Evolutionary conservation across 2,797 vertebrate genomes (phyloP).

Genomic region (Danio tinwini): DNA sequence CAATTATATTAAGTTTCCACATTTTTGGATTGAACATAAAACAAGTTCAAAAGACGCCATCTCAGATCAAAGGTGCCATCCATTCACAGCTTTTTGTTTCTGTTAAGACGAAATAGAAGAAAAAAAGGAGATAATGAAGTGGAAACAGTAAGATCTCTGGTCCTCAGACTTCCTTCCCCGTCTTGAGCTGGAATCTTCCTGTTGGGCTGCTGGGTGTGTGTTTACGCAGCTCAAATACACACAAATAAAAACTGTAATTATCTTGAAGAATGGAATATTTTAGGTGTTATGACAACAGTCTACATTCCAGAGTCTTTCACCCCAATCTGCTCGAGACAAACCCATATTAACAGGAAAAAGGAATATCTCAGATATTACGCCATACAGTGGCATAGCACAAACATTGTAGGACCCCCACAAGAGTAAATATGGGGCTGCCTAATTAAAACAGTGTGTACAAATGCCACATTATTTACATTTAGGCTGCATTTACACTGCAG

Average conservation of each 20-base stretch:
- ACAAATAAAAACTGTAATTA: constrained; percentile 35
- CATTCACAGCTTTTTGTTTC: constrained; percentile 43
- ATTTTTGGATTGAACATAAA: too few relatives aligned
- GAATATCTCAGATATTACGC: too few relatives aligned
- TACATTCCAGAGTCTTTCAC: constrained; percentile 42
- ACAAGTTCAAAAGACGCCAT: constrained; percentile 31
- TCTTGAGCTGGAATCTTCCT: constrained; percentile 43
- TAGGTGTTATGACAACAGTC: constrained; percentile 46
- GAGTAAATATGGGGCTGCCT: too few relatives aligned
- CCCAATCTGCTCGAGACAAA: constrained; percentile 8
- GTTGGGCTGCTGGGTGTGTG: constrained; percentile 30
- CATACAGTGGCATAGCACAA: too few relatives aligned
- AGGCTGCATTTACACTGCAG: too few relatives aligned
- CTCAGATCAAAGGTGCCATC: constrained; percentile 39
- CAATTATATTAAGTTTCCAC: too few relatives aligned
- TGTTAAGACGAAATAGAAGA: constrained; percentile 53
- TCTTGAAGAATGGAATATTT: constrained; percentile 30
- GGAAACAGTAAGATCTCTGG: constrained; percentile 52
- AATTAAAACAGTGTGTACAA: too few relatives aligned
- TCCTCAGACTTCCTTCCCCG: constrained; percentile 45
- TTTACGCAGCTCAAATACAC: constrained; percentile 51
- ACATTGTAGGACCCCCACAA: too few relatives aligned
- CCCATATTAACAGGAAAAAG: background rate
- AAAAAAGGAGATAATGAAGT: constrained; percentile 69
- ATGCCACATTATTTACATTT: too few relatives aligned